Evolutionary conservation across 92 coral and sea anemone genomes (phyloP).

Genomic region (Epizoanthus rinbou): DNA sequence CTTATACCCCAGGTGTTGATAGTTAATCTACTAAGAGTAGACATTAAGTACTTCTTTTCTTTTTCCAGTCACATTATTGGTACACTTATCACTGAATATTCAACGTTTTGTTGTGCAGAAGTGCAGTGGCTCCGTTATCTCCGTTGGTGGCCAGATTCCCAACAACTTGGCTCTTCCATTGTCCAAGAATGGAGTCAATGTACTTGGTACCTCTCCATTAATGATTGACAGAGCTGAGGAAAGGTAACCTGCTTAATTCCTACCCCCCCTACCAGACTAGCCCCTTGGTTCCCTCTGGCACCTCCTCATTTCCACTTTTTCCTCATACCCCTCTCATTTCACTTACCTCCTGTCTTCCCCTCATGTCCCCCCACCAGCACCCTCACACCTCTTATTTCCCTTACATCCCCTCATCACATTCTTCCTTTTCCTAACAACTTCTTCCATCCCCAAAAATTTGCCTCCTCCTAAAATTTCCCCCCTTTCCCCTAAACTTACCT

Average conservation of each 20-base stretch:
- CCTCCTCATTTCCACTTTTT: background rate
- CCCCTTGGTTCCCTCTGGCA: background rate
- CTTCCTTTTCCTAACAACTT: background rate
- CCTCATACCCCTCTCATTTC: background rate
- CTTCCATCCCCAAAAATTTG: background rate
- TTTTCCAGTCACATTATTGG: background rate
- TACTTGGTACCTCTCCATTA: constrained; percentile 92
- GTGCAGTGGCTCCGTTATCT: constrained; percentile 81
- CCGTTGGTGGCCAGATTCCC: constrained; percentile 99
- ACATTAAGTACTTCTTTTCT: background rate
- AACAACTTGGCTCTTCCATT: constrained; percentile 94
- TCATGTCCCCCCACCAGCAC: background rate
- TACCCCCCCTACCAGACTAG: too few species aligned
- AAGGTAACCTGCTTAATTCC: constrained; percentile 56
- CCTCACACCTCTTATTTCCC: background rate
- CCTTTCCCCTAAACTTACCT: too few species aligned
- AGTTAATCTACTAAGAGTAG: too few species aligned
- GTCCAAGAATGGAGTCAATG: constrained; percentile 81
- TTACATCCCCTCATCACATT: background rate
- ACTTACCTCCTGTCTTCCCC: background rate
- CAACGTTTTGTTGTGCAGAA: constrained; percentile 36
- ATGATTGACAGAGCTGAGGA: constrained; percentile 99
- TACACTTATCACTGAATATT: background rate
- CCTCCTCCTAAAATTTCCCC: too few species aligned
- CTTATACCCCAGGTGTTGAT: background rate